These are phyloP conservation scores for Passer domesticus DNA, from an alignment of 2,113 vertebrate species.

Conservation along the genomic window DNA sequence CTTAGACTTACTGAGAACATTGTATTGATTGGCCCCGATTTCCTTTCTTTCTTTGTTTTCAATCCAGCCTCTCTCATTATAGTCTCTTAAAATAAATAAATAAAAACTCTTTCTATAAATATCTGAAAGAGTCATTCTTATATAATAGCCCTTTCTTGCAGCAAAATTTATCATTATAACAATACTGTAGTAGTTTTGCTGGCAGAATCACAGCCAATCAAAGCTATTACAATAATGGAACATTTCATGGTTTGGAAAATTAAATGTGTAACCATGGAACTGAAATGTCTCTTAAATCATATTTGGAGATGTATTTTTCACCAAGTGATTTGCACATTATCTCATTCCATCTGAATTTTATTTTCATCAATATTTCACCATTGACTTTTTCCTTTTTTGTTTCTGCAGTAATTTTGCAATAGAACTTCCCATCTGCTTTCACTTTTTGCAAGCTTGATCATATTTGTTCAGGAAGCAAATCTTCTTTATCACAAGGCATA, in stretches of 20 bases:
- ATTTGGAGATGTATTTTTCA: constrained; percentile 59
- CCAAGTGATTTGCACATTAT: constrained; percentile 64
- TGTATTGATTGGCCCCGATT: constrained; percentile 7
- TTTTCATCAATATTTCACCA: constrained; percentile 37
- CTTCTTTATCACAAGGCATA: constrained; percentile 3
- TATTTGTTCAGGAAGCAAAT: constrained; percentile 7
- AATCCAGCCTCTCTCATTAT: constrained; percentile 8
- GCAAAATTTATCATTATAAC: constrained; percentile 50
- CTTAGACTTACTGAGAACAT: constrained; percentile 1
- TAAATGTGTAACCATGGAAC: constrained; percentile 54
- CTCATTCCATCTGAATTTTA: constrained; percentile 66
- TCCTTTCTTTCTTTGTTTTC: constrained; percentile 42
- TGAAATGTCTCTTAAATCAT: constrained; percentile 55
- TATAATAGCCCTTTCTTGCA: constrained; percentile 36
- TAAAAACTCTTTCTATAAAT: background rate
- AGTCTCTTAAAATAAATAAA: constrained; percentile 35
- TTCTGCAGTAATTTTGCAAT: constrained; percentile 51
- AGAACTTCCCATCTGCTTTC: constrained; percentile 51
- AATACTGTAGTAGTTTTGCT: constrained; percentile 62
- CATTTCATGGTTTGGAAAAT: constrained; percentile 62
- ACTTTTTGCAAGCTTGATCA: constrained; percentile 22
- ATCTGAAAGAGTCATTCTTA: constrained; percentile 33
- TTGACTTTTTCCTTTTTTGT: background rate
- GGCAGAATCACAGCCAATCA: constrained; percentile 30
- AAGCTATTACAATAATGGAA: constrained; percentile 63